phyloP scores from a whole-genome alignment of 2,113 vertebrate species.

The Hyla sarda region DNA sequence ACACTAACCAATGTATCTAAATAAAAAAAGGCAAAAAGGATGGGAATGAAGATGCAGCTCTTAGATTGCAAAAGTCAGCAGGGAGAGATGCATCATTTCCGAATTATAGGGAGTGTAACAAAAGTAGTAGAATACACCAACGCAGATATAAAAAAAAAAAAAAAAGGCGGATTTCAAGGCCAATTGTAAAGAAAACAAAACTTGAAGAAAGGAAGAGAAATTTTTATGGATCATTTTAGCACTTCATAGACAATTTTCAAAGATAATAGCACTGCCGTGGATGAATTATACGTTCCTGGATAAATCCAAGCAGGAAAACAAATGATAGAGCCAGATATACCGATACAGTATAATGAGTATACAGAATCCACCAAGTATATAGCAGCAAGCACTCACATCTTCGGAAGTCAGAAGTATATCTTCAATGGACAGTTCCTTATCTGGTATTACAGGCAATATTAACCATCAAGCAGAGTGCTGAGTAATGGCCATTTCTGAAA shows the following conservation, averaged over 20 bases:
- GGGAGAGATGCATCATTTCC: constrained; percentile 39
- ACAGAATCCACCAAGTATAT: neutral
- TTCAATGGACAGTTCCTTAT: neutral
- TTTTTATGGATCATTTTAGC: neutral
- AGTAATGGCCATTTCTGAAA: neutral
- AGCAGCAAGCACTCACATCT: neutral
- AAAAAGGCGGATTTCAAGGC: neutral
- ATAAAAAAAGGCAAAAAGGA: constrained; percentile 34
- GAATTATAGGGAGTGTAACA: constrained; percentile 29
- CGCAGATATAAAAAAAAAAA: neutral
- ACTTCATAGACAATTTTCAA: neutral
- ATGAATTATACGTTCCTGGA: neutral
- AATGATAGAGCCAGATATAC: neutral
- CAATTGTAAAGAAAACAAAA: constrained; percentile 22
- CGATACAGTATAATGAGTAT: neutral
- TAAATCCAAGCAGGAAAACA: neutral
- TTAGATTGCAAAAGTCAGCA: constrained; percentile 32
- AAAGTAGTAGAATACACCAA: constrained; percentile 25
- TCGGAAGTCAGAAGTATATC: neutral
- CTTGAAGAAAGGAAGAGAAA: neutral
- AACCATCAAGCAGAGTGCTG: neutral
- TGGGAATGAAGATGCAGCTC: constrained; percentile 26
- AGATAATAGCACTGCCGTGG: neutral
- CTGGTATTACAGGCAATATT: neutral
- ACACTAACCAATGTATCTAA: constrained; percentile 33